A percentile compares a stretch with the other conserved stretches of the same genome.
phyloP scores from a whole-genome alignment of 2,888 invertebrate species.

The Plemyria rubiginata region DNA sequence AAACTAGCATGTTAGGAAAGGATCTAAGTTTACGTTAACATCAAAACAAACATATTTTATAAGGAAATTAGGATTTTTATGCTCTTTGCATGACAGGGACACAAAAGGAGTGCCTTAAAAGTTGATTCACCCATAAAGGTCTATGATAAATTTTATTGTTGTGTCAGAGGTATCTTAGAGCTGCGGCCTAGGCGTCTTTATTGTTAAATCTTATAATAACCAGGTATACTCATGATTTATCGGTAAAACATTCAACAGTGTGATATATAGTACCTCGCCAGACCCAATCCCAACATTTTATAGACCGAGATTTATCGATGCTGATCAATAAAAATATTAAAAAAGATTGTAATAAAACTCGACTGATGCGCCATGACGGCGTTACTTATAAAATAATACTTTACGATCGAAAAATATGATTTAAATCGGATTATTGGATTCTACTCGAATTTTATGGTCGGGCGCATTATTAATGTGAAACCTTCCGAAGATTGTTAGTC shows the following conservation, averaged over 20 bases:
- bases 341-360: conserved; percentile 62
- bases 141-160: conserved; percentile 22
- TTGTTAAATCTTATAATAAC: conserved; percentile 55
- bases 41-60: too few relatives aligned
- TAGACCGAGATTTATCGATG: conserved; percentile 66
- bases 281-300: conserved; percentile 57
- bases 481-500: conserved; percentile 46
- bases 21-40: too few relatives aligned
- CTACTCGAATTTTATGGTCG: conserved; percentile 56
- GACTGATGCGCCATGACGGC: conserved; percentile 52
- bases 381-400: conserved; percentile 54
- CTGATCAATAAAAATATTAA: conserved; percentile 71
- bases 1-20: too few relatives aligned
- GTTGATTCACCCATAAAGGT: too few relatives aligned
- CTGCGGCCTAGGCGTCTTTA: conserved; percentile 50
- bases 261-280: conserved; percentile 64
- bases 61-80: too few relatives aligned
- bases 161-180: too few relatives aligned
- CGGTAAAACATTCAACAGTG: conserved; percentile 56
- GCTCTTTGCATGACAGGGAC: too few relatives aligned
- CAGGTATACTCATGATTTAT: conserved; percentile 69
- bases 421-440: conserved; percentile 63
- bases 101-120: too few relatives aligned
- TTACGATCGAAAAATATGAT: conserved; percentile 61
- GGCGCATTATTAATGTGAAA: conserved; percentile 46